phyloP scores from a whole-genome alignment of 2,113 vertebrate genomes.

The Gyps fulvus region DNA sequence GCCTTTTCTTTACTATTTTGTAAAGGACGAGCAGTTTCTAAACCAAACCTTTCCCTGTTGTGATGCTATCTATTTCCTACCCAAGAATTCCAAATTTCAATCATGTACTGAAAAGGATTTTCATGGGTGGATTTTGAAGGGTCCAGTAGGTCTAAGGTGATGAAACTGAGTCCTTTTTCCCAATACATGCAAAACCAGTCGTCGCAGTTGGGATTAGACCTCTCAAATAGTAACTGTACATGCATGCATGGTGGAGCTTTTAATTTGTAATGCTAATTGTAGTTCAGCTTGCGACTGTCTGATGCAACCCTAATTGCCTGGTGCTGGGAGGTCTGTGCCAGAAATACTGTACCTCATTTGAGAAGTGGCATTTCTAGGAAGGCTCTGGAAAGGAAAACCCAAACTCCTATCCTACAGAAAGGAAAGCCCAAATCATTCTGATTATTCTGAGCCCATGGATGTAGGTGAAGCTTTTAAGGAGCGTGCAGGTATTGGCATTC shows the following conservation, averaged over 20 bases:
- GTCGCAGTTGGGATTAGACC: neutral
- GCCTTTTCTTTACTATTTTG: neutral
- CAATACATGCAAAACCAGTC: neutral
- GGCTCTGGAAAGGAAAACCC: neutral
- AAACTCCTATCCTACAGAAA: neutral
- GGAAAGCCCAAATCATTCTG: neutral
- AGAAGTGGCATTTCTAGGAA: conserved; percentile 3
- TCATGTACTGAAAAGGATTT: neutral
- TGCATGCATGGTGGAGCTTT: neutral
- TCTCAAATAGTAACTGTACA: neutral
- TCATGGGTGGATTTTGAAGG: neutral
- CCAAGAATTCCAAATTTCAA: neutral
- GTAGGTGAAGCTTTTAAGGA: neutral
- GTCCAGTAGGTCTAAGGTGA: neutral
- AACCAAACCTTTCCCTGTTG: neutral
- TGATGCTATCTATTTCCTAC: neutral
- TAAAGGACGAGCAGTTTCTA: neutral
- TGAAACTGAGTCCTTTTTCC: neutral
- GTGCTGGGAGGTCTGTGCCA: conserved; percentile 24
- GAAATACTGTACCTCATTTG: neutral
- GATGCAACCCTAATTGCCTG: conserved; percentile 3
- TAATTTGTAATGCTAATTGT: conserved; percentile 27
- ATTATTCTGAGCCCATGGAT: neutral
- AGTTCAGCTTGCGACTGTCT: neutral
- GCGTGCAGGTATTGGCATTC: neutral